Conservation (phyloP, 2,888 invertebrate species). For the Margaritifera margaritifera region DNA sequence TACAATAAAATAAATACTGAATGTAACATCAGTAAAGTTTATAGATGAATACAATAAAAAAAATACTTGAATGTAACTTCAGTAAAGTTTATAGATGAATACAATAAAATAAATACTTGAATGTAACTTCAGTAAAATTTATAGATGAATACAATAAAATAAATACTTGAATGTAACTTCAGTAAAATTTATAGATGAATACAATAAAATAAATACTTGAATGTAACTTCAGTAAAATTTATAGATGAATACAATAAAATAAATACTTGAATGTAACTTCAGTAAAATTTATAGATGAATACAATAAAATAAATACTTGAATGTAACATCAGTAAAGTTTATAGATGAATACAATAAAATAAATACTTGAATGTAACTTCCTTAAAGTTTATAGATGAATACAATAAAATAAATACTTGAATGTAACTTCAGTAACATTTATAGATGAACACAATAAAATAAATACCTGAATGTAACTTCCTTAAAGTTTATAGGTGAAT, state of each 20-base stretch:
- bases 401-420: neutral
- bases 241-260: neutral
- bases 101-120: neutral
- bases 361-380: no score
- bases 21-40: no score
- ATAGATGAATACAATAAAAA: neutral
- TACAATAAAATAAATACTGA: neutral
- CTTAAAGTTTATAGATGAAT: slow-evolving; percentile 3
- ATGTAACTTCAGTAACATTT: no score
- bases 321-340: no score
- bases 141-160: neutral
- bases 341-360: neutral
- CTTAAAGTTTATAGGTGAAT: slow-evolving; percentile 2
- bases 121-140: no score
- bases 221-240: no score
- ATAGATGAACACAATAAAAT: neutral
- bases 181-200: slow-evolving; percentile 3
- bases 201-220: neutral
- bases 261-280: no score
- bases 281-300: slow-evolving; percentile 3
- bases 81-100: slow-evolving; percentile 3
- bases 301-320: neutral
- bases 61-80: no score
- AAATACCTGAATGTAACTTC: no score
- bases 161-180: no score